Conservation (phyloP, 2,113 vertebrate species). For the Lipophrys pholis region DNA sequence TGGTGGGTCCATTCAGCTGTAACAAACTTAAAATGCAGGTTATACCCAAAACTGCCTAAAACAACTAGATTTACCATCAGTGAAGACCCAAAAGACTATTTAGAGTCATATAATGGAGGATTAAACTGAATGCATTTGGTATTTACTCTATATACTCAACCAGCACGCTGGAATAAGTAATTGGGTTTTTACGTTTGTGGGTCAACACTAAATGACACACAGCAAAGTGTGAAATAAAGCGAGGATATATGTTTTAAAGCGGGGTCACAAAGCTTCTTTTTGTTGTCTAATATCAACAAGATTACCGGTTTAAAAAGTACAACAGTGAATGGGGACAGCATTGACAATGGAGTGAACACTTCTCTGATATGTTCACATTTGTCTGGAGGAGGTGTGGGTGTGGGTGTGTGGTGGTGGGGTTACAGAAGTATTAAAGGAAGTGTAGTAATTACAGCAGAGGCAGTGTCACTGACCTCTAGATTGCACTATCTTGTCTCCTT, state of each 20-base stretch:
- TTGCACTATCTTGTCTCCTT: conserved; percentile 97
- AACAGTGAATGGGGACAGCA: conserved; percentile 20
- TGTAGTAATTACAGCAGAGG: conserved; percentile 95
- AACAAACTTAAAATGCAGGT: too few relatives aligned
- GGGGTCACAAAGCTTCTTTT: conserved; percentile 48
- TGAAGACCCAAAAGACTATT: too few relatives aligned
- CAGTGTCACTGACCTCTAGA: conserved; percentile 92
- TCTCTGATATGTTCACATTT: conserved; percentile 59
- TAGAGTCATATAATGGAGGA: too few relatives aligned
- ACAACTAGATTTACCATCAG: too few relatives aligned
- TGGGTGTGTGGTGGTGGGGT: conserved; percentile 46
- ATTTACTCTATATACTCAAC: too few relatives aligned
- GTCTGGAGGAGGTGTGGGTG: conserved; percentile 40
- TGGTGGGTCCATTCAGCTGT: too few relatives aligned
- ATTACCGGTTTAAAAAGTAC: conserved; percentile 39
- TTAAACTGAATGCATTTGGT: too few relatives aligned
- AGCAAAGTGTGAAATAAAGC: conserved; percentile 53
- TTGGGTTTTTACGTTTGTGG: too few relatives aligned
- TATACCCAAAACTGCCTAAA: too few relatives aligned
- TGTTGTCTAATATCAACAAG: conserved; percentile 56
- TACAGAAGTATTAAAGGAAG: conserved; percentile 90
- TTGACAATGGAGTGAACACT: conserved; percentile 50
- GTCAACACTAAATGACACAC: background rate
- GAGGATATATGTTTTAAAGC: conserved; percentile 46
- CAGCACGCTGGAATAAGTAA: too few relatives aligned